Evolutionary conservation across 2,797 vertebrate genomes (phyloP), one percentile per base, ranked within the genome.

Genomic region (Pangasius sanitwongsei): DNA sequence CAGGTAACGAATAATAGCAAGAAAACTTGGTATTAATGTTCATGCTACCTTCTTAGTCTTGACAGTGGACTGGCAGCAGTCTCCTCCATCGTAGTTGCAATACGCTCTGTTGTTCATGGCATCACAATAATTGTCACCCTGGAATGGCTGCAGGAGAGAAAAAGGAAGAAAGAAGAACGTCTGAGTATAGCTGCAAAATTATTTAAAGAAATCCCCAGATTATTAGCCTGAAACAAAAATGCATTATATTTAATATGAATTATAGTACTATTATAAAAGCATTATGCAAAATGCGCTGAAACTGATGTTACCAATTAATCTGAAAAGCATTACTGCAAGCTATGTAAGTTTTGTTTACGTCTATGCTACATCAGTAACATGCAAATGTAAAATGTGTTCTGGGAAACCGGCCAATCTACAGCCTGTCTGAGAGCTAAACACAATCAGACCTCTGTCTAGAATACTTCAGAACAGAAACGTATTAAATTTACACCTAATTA

Each of bases 101-200:
- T 99, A 99, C 92, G 98, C 99, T 96, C 98, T 95, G 94, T 99
- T 99, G 96, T 99, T 99, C 94, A 97, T 95, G 85, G 97, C 95
- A 90, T 99, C 99, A 94, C 99, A 99, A 95, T 99, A 99, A 96
- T 98, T 99, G 95, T 99, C 99, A 92, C 98, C 98, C 96, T 97
- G 98, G 94, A 99, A 99, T 81, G 96, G 96, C 96, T 97, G n/a
- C 12, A 34, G 89, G 67, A 90, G 11, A 34, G 89, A 70, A 90
- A 93, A 11, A 91, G 1, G 65, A 31, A 65, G 59, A 9, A 44
- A 65, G 11, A 55, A 25, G 28, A 74, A 31, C 16, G 9, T 15
- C 11, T n/a, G 57, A 63, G 13, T 28, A 44, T 11, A 50, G 61
- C 12, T 31, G 31, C 44, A 83, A n/a, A 7, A 25, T 6, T 37